Conservation (phyloP, 2,797 vertebrate genomes). For the Iguana delicatissima region DNA sequence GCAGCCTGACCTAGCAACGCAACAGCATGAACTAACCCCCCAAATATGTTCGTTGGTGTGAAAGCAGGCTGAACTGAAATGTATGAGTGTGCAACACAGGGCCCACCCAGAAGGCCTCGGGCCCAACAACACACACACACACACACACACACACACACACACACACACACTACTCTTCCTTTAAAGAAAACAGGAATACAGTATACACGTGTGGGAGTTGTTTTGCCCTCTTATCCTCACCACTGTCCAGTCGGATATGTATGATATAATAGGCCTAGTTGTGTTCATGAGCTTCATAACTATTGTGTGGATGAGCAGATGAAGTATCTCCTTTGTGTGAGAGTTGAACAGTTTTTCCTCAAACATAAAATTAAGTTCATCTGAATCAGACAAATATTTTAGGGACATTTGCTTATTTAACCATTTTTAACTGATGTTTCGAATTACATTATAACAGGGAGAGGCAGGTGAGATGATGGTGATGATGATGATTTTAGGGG, state of each 20-base stretch:
- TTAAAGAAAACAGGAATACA: background rate
- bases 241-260: too few species aligned
- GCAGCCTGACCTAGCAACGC: too few species aligned
- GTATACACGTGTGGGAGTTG: background rate
- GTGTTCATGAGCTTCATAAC: background rate
- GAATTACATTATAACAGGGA: too few species aligned
- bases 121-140: too few species aligned
- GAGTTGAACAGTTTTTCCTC: background rate
- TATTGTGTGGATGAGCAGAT: background rate
- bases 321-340: background rate
- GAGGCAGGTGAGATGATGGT: too few species aligned
- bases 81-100: too few species aligned
- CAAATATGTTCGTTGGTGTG: too few species aligned
- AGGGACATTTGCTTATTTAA: background rate
- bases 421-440: too few species aligned
- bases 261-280: background rate
- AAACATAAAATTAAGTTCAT: background rate
- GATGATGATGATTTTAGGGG: background rate
- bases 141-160: background rate
- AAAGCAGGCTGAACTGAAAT: too few species aligned
- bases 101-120: too few species aligned
- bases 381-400: background rate
- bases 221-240: background rate
- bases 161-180: background rate
- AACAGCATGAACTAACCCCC: too few species aligned